Conservation (phyloP, 2,113 vertebrate genomes). For the Mirza zaza region DNA sequence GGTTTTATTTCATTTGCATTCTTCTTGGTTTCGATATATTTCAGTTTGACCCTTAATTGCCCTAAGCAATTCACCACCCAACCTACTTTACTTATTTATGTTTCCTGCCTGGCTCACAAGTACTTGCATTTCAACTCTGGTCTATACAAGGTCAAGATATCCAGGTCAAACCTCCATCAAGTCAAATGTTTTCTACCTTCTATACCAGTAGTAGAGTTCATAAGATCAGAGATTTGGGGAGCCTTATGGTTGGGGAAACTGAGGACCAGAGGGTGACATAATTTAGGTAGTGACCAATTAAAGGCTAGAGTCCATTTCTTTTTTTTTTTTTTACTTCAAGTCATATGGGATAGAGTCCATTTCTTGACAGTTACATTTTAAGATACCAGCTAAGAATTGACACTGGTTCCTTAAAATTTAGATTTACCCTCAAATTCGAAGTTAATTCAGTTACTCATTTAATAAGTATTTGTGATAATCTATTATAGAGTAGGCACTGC, state of each 20-base stretch:
- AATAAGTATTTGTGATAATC: neutral
- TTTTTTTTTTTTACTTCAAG: too few relatives aligned
- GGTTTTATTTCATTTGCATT: constrained; percentile 34
- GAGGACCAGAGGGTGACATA: neutral
- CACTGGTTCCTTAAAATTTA: neutral
- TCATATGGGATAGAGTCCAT: neutral
- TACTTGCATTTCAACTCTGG: neutral
- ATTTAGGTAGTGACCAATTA: neutral
- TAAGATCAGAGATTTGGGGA: neutral
- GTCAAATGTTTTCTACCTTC: neutral
- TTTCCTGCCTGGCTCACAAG: neutral
- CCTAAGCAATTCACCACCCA: neutral
- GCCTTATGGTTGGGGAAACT: neutral
- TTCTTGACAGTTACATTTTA: neutral
- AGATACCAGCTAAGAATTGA: neutral
- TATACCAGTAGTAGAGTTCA: neutral
- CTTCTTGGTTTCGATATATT: neutral
- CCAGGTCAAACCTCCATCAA: neutral
- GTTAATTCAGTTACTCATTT: neutral
- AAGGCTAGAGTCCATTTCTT: neutral
- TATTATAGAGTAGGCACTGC: neutral
- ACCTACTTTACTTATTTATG: neutral
- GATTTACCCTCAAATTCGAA: neutral
- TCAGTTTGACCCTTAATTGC: neutral
- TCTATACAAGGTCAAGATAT: neutral